Percentiles rank a stretch among this genome's conserved stretches.
Evolutionary conservation across 2,113 vertebrate genomes (phyloP).

Genomic region (Syngnathus floridae): DNA sequence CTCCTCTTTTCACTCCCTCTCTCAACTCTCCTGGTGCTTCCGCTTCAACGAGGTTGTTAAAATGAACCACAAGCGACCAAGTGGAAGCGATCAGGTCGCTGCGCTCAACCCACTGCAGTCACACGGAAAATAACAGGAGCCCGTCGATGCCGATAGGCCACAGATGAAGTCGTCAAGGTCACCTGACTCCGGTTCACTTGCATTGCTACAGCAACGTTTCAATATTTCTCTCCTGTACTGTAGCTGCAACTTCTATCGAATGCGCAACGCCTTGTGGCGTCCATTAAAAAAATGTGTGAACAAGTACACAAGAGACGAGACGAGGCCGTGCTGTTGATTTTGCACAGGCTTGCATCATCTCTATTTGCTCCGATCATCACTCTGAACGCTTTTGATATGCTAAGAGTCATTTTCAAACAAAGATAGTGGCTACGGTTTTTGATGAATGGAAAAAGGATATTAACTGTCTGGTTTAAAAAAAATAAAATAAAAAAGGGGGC

Average conservation of each 20-base stretch:
- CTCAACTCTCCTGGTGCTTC: conserved; percentile 15
- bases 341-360: conserved; percentile 54
- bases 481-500: too few species aligned
- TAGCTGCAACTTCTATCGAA: neutral
- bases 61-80: conserved; percentile 22
- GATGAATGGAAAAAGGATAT: conserved; percentile 53
- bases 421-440: neutral
- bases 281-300: conserved; percentile 1
- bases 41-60: conserved; percentile 25
- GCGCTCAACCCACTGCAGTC: conserved; percentile 16
- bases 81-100: conserved; percentile 23
- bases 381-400: neutral
- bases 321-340: conserved; percentile 25
- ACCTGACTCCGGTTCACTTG: conserved; percentile 6
- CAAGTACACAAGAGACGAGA: neutral
- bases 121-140: conserved; percentile 27
- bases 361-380: conserved; percentile 14
- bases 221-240: neutral
- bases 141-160: conserved; percentile 3
- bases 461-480: conserved; percentile 5
- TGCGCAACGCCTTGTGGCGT: neutral
- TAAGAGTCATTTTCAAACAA: neutral
- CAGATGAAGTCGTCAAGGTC: conserved; percentile 18
- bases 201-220: neutral
- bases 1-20: neutral